A percentile compares a stretch with the other conserved stretches of the same genome.
Conservation (phyloP, 2,797 vertebrate genomes). For the Amphiprion clarkii region DNA sequence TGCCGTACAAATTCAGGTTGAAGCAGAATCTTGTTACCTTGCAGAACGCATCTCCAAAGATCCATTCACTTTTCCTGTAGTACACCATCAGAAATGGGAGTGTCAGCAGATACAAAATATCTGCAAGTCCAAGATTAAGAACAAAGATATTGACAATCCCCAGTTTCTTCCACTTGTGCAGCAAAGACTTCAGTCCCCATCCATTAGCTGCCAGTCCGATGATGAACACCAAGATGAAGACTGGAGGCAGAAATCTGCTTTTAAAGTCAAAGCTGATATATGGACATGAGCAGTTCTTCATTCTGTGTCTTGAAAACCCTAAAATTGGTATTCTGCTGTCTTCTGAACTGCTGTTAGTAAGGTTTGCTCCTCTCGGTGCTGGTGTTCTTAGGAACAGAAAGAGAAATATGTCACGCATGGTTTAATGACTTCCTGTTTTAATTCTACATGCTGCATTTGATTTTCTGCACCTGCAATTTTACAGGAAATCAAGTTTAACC, state of each 20-base stretch:
- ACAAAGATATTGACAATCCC: constrained; percentile 79
- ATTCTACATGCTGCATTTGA: not conserved
- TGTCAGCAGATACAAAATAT: constrained; percentile 86
- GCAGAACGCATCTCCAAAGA: constrained; percentile 85
- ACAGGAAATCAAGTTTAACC: not conserved
- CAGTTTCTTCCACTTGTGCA: constrained; percentile 68
- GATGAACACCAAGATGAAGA: constrained; percentile 77
- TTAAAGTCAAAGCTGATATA: constrained; percentile 64
- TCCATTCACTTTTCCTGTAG: constrained; percentile 76
- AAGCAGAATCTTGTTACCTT: constrained; percentile 85
- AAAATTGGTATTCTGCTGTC: too few species aligned
- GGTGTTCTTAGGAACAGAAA: too few species aligned
- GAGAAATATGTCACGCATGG: accelerated
- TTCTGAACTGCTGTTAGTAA: not conserved
- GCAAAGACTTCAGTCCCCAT: constrained; percentile 84
- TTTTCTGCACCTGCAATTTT: not conserved
- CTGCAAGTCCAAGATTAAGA: constrained; percentile 86
- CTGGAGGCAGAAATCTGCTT: constrained; percentile 74
- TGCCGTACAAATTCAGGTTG: constrained; percentile 88
- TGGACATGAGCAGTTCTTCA: constrained; percentile 17
- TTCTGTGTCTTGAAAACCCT: not conserved
- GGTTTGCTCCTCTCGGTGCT: not conserved
- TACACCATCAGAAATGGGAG: constrained; percentile 87
- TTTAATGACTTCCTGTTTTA: constrained; percentile 31
- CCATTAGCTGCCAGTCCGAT: constrained; percentile 83